Evolutionary conservation across 2,888 invertebrate genomes (phyloP).

Genomic region (Agonum fuliginosum): DNA sequence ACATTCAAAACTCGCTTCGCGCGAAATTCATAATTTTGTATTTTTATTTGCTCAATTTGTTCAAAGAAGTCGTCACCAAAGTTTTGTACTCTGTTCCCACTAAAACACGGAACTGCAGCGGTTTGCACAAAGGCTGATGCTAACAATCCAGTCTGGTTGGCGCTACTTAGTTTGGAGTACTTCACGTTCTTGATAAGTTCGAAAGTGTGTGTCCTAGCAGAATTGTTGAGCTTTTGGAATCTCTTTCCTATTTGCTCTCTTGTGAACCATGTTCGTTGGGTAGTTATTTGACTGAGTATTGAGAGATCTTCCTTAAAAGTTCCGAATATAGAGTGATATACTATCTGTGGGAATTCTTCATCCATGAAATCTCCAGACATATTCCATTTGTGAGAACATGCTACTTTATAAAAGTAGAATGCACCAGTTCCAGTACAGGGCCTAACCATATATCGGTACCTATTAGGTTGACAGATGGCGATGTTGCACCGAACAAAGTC

Average conservation of each 20-base stretch:
- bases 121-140: neutral
- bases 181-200: too few species aligned
- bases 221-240: neutral
- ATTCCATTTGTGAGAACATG: neutral
- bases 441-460: neutral
- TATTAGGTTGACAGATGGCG: neutral
- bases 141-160: neutral
- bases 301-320: slow-evolving; percentile 60
- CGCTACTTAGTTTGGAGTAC: neutral
- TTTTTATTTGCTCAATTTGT: too few species aligned
- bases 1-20: too few species aligned
- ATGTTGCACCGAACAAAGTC: too few species aligned
- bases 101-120: neutral
- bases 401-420: neutral
- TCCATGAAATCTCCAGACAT: neutral
- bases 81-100: neutral
- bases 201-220: too few species aligned
- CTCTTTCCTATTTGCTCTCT: too few species aligned
- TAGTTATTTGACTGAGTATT: neutral
- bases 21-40: too few species aligned
- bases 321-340: slow-evolving; percentile 59
- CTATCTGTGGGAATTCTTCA: slow-evolving; percentile 32
- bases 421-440: neutral
- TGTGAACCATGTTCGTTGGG: slow-evolving; percentile 46
- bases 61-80: neutral